Base-by-base conservation (phyloP, 2,113 vertebrate genomes). In the Ploceus nigricollis region DNA sequence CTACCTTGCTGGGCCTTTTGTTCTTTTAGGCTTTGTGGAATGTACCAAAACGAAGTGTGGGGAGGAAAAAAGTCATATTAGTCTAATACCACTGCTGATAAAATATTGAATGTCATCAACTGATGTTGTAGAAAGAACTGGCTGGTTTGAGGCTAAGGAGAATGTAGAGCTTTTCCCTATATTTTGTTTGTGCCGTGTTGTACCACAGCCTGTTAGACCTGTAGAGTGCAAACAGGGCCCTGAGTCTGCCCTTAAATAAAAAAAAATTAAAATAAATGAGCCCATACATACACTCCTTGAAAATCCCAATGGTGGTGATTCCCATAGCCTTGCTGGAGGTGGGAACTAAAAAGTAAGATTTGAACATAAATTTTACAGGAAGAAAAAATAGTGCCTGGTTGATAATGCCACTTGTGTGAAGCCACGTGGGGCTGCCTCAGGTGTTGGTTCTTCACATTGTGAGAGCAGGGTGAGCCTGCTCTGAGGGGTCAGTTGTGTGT, bases 361-460 rank as follows among this genome's bases (percentile, higher is more conserved):
- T 44, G 44, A 45, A 28, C 11, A 15, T 4, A 24, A 42, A 40
- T 44, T 53, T 54, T 37, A 31, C 25, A 35, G 25, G 19, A 20
- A 18, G 22, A 23, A 35, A 14, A 44, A 48, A 14, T 16, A 16
- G 27, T 81, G 30, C 33, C 42, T 70, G 54, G 8, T 44, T 87
- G 83, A 24, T 68, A 51, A 61, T 47, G 27, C 17, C 21, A 15
- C 10, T 48, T 40, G 33, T 25, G 16, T 79, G 79, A 76, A 85
- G 42, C 45, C 31, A 16, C 7, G 0, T 15, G 53, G 57, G 53
- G 21, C 37, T 56, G 10, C 44, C 11, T 88, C 37, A 21, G 3
- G 0, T 53, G 18, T 7, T 7, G 33, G 10, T 37, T 82, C 11
- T 51, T 88, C 7, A 2, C 1, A 1, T 3, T 61, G 2, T 50